These are phyloP conservation scores for Chrysina gloriosa DNA, from an alignment of 2,888 invertebrate species.

Conservation along the genomic window DNA sequence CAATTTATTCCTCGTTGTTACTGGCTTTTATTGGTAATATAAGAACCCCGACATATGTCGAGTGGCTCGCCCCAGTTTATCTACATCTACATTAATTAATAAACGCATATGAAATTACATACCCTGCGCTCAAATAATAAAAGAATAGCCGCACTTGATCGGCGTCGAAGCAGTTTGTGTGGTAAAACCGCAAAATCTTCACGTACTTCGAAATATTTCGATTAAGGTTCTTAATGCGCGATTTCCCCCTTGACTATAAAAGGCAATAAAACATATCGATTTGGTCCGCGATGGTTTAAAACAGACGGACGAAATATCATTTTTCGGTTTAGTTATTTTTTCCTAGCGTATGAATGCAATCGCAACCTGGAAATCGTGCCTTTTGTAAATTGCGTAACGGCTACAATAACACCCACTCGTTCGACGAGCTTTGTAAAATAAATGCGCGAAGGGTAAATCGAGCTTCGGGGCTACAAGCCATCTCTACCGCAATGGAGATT, in stretches of 20 bases:
- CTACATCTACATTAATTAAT: constrained; percentile 24
- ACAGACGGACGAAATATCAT: not conserved
- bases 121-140: constrained; percentile 6
- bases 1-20: constrained; percentile 21
- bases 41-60: constrained; percentile 31
- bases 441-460: not conserved
- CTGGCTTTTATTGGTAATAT: constrained; percentile 17
- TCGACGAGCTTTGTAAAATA: not conserved
- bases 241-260: no score
- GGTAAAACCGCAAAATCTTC: constrained; percentile 8
- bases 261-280: not conserved
- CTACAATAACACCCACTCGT: not conserved
- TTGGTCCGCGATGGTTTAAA: not conserved
- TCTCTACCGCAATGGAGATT: constrained; percentile 1
- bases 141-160: constrained; percentile 3
- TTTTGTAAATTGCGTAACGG: not conserved
- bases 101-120: constrained; percentile 35
- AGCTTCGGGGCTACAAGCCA: not conserved
- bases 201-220: no score
- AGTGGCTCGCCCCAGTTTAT: constrained; percentile 7
- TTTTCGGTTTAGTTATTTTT: not conserved
- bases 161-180: not conserved
- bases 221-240: not conserved
- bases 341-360: not conserved
- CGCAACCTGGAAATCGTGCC: not conserved